These are phyloP conservation scores for Columba livia DNA, from an alignment of 2,113 vertebrate species.

Conservation along the genomic window DNA sequence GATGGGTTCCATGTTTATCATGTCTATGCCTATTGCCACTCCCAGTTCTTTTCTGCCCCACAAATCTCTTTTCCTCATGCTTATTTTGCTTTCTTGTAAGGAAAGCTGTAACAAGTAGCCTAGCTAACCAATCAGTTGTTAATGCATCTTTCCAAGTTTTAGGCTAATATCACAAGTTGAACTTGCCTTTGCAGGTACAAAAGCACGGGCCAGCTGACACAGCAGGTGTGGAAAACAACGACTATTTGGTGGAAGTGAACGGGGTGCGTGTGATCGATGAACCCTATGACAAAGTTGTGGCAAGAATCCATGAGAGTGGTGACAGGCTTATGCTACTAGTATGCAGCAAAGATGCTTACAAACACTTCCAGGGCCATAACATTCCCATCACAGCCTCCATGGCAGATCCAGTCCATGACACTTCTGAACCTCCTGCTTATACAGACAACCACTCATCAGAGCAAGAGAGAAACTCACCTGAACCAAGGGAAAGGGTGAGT, in stretches of 20 bases:
- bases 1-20: not conserved
- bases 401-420: conserved; percentile 56
- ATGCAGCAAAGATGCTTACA: conserved; percentile 76
- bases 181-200: conserved; percentile 77
- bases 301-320: conserved; percentile 77
- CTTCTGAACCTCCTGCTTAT: not conserved
- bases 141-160: not conserved
- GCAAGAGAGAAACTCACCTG: not conserved
- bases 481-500: conserved; percentile 68
- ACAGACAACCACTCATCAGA: not conserved
- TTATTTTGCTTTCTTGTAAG: not conserved
- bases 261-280: conserved; percentile 81
- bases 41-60: not conserved
- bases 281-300: conserved; percentile 82
- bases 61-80: not conserved
- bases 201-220: conserved; percentile 77
- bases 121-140: not conserved
- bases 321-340: conserved; percentile 82
- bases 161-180: not conserved
- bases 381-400: conserved; percentile 76
- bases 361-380: conserved; percentile 78
- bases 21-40: not conserved
- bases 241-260: conserved; percentile 89
- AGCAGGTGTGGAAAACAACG: conserved; percentile 83
- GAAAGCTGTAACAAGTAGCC: not conserved